Evolutionary conservation across 2,797 vertebrate genomes (phyloP).

Genomic region (Danio tinwini): DNA sequence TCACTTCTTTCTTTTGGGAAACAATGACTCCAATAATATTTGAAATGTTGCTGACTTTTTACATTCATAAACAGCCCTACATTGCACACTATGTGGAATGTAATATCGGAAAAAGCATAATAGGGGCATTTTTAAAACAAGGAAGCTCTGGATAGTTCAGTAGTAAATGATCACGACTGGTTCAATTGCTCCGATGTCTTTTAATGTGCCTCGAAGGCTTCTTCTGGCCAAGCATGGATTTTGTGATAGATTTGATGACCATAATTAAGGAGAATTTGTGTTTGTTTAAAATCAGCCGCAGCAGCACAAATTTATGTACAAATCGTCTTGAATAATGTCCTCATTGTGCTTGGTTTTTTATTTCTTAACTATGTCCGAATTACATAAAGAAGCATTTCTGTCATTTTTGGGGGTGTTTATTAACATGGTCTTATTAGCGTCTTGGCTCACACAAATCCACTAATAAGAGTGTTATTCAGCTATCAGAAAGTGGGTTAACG

Average conservation of each 20-base stretch:
- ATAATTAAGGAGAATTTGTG: constrained; percentile 7
- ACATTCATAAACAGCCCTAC: too few relatives aligned
- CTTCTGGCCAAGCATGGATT: constrained; percentile 12
- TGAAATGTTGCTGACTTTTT: too few relatives aligned
- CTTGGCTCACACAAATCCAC: not conserved
- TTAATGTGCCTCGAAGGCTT: constrained; percentile 48
- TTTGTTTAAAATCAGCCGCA: constrained; percentile 22
- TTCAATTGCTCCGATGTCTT: constrained; percentile 17
- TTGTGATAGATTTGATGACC: constrained; percentile 3
- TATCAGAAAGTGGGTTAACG: constrained; percentile 2
- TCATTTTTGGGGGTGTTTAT: not conserved
- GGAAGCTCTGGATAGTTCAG: constrained; percentile 6
- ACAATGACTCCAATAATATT: too few relatives aligned
- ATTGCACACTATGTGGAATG: too few relatives aligned
- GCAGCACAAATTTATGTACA: constrained; percentile 24
- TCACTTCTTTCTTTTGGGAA: too few relatives aligned
- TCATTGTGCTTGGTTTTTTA: constrained; percentile 23
- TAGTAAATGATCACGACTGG: not conserved
- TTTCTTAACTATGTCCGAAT: constrained; percentile 8
- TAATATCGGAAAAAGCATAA: not conserved
- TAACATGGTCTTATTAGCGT: constrained; percentile 1
- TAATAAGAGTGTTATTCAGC: constrained; percentile 21
- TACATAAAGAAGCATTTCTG: not conserved
- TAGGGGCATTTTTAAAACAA: not conserved
- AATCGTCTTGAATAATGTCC: constrained; percentile 20